phyloP scores from a whole-genome alignment of 2,113 vertebrate genomes.

The Gavialis gangeticus region DNA sequence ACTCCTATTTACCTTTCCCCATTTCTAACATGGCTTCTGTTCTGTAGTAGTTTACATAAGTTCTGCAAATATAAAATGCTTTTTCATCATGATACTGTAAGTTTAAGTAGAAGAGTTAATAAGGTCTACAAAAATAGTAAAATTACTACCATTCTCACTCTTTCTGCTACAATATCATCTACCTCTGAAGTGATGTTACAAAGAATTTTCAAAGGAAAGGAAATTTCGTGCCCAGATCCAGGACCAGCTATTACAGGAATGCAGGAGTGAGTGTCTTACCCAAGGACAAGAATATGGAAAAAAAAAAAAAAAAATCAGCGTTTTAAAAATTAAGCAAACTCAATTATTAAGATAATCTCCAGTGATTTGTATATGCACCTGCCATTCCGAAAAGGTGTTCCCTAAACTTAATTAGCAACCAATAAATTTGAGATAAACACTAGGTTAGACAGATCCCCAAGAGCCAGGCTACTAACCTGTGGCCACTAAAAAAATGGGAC shows the following conservation, averaged over 20 bases:
- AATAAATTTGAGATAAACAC: neutral
- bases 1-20: neutral
- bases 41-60: neutral
- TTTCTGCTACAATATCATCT: neutral
- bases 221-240: neutral
- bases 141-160: neutral
- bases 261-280: neutral
- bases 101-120: no score
- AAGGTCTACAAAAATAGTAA: neutral
- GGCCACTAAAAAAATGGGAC: neutral
- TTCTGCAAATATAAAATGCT: neutral
- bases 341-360: neutral
- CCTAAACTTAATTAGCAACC: no score
- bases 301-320: neutral
- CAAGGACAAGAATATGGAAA: neutral
- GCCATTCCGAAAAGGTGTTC: neutral
- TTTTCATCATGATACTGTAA: no score
- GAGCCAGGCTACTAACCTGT: neutral
- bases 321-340: neutral
- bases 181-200: neutral
- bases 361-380: neutral
- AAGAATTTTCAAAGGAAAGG: neutral
- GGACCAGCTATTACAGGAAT: neutral
- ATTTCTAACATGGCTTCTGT: neutral
- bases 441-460: neutral